A percentile compares a stretch with the other conserved stretches of the same genome.
Conservation (phyloP, 2,113 vertebrate genomes). For the Bufo gargarizans region DNA sequence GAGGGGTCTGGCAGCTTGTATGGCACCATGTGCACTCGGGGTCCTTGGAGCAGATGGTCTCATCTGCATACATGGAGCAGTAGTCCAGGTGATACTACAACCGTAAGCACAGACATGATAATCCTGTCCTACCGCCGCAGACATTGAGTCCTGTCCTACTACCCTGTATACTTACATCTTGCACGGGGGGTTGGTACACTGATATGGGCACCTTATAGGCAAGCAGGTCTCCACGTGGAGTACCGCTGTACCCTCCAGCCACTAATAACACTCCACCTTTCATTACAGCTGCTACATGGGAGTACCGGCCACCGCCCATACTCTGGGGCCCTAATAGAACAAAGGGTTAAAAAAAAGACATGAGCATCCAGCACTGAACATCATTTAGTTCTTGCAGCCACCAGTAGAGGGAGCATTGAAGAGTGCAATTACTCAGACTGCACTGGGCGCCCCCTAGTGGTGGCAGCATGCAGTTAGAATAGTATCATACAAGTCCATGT, state of each 20-base stretch:
- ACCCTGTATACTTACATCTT: slow-evolving; percentile 63
- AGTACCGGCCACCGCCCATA: slow-evolving; percentile 82
- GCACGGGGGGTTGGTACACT: slow-evolving; percentile 81
- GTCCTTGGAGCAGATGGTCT: slow-evolving; percentile 84
- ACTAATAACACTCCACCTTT: slow-evolving; percentile 86
- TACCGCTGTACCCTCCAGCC: slow-evolving; percentile 87
- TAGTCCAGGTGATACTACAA: slow-evolving; percentile 75
- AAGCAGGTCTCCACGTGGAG: slow-evolving; percentile 83
- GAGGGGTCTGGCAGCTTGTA: slow-evolving; percentile 84
- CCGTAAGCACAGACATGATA: not conserved
- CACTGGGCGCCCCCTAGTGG: not conserved
- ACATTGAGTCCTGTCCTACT: not conserved
- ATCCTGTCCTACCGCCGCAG: not conserved
- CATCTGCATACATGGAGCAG: slow-evolving; percentile 86
- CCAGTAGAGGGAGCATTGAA: too few relatives aligned
- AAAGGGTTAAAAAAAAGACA: not conserved
- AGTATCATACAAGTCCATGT: too few relatives aligned
- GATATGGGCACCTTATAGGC: slow-evolving; percentile 92
- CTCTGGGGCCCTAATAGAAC: slow-evolving; percentile 66
- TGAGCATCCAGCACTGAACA: too few relatives aligned
- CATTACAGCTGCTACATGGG: slow-evolving; percentile 87
- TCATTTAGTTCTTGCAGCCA: too few relatives aligned
- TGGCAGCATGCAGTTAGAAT: not conserved
- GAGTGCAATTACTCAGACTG: not conserved
- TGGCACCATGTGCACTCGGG: slow-evolving; percentile 92